Base-by-base conservation (phyloP, 2,113 vertebrate genomes). In the Mola mola region DNA sequence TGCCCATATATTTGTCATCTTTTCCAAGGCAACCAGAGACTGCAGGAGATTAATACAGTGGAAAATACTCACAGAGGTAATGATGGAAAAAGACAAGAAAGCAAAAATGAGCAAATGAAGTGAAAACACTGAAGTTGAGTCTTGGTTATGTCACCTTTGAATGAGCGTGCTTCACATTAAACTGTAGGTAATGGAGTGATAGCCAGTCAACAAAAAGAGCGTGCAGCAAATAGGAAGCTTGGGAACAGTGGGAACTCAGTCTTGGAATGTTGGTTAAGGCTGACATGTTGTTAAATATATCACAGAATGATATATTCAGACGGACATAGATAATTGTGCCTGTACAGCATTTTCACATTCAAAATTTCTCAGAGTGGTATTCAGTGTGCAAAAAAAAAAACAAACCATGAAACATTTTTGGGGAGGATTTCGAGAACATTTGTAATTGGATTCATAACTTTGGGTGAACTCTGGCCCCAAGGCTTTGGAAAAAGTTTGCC, bases 1-100 rank as follows among this genome's bases (percentile, higher is more conserved):
- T 68, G 67, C 82, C 47, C 56, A 77, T 69, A 49, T 78, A 69
- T 87, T 88, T 88, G 84, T 91, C 84, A 88, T 88, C 65, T 85
- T 92, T 89, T 90, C 89, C 81, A 62, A 85, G 81, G 78, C 81
- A 89, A 88, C 72, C 29, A 66, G 52, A 84, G 75, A 77, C 88
- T 66, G 80, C 74, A 71, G 72, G 78, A 89, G 86, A 87, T 82
- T 83, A 84, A 64, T 53, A 41, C 48, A 61, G 75, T 82, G 89
- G 86, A 91, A 91, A 92, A 88, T 76, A 75, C 77, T 87, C 67
- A 52, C 62, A 52, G 67, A 80, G 84, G 87, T 88, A 87, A 79
- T 78, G 66, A 82, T 67, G 84, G 87, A 83, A 86, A 89, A 86
- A 76, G 50, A 80, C 83, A 82, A 82, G 74, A 72, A 77, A 66